Base-by-base conservation (phyloP, 2,888 invertebrate species). In the Dioctria rufipes region DNA sequence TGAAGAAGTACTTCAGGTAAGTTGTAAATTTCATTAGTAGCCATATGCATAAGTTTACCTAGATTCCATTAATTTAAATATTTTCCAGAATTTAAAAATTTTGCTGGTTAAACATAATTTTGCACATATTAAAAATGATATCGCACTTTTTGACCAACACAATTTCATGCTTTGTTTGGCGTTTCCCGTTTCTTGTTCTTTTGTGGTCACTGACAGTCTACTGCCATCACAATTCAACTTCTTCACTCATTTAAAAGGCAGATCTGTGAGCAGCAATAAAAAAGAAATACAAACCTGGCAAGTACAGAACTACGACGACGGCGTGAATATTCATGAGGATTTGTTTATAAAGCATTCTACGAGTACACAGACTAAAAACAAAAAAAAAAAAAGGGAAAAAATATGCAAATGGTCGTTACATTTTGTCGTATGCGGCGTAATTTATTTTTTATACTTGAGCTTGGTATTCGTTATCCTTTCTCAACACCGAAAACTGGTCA, bases 321-420 rank as follows among this genome's bases (percentile, higher is more conserved):
- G 60, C 75, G 60, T 75, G 75, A 75, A 75, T 75, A 75, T 75
- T 61, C 75, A 75, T 75, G 75, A 60, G 75, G 43, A 75, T 75
- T 75, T 75, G 75, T 60, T 75, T 75, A 58, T 75, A 75, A 37
- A 75, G 58, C 75, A 60, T 42, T 58, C 75, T 75, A 60, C 39
- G 39, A 69, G 54, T 6, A 60, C 60, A 40, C 37, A 43, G 61
- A 13, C 60, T 5, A 40, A 60, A 75, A 73, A 75, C 60, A 25
- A 25, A 25, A 40, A 60, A 75, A 73, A 75, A 75, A 25, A 25
- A 25, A 43, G 43, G 71, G 40, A 75, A 75, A 71, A 75, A 75
- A 75, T 71, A 71, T 75, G 75, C 60, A 75, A 75, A 75, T 75
- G 43, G 43, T 75, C 75, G 46, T 60, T 75, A 75, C 75, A 75